phyloP scores from a whole-genome alignment of 2,888 invertebrate species.

The Drosophila quinaria region DNA sequence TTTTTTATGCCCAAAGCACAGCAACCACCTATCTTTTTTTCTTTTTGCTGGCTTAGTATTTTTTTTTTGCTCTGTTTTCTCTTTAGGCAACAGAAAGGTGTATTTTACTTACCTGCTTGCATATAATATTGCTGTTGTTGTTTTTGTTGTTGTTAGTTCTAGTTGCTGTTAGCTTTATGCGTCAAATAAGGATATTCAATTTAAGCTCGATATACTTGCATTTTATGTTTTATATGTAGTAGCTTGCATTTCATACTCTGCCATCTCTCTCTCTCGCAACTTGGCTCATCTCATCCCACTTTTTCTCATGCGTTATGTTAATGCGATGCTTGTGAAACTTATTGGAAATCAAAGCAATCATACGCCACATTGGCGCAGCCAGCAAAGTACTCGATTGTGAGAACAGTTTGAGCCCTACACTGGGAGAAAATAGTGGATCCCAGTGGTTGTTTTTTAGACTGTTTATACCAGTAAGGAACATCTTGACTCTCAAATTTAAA shows the following conservation, averaged over 20 bases:
- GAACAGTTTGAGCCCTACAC: slow-evolving; percentile 25
- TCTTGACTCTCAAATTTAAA: background rate
- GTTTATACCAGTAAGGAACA: background rate
- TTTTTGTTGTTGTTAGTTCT: slow-evolving; percentile 8
- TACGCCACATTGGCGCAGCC: slow-evolving; percentile 47
- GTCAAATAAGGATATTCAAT: slow-evolving; percentile 71
- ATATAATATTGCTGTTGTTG: slow-evolving; percentile 49
- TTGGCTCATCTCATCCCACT: background rate
- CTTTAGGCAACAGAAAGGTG: slow-evolving; percentile 60
- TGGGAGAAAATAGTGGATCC: slow-evolving; percentile 10
- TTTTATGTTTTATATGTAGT: slow-evolving; percentile 51
- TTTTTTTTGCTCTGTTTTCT: slow-evolving; percentile 42
- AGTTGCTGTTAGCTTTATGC: slow-evolving; percentile 46
- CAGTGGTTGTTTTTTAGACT: background rate
- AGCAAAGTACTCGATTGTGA: slow-evolving; percentile 19
- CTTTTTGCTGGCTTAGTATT: slow-evolving; percentile 26
- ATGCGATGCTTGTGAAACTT: slow-evolving; percentile 60
- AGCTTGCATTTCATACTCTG: slow-evolving; percentile 13
- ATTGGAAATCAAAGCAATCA: slow-evolving; percentile 67
- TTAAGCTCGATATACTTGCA: slow-evolving; percentile 58
- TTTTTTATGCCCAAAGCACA: slow-evolving; percentile 11
- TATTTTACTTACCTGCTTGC: slow-evolving; percentile 50
- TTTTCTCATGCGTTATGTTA: slow-evolving; percentile 48
- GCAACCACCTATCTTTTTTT: slow-evolving; percentile 1
- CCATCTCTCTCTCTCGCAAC: background rate